Percentiles rank a stretch among this genome's conserved stretches.
Conservation (phyloP, 1,140 invertebrate species). For the Dendrolimus kikuchii region DNA sequence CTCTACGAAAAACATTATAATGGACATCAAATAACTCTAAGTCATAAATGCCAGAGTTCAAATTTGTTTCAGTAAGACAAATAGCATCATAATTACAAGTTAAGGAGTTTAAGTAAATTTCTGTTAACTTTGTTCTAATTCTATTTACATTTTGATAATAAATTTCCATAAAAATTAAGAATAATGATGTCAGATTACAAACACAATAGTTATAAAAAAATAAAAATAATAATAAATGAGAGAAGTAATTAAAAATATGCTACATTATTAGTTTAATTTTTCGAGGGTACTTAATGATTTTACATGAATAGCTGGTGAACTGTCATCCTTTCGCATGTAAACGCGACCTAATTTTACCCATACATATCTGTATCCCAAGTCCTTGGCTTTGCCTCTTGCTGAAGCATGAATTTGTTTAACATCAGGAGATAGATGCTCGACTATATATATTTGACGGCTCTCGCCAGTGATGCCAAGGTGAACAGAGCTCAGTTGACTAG, state of each 20-base stretch:
- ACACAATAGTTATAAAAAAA: neutral
- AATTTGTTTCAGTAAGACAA: too few relatives aligned
- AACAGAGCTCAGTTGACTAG: neutral
- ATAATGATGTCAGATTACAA: neutral
- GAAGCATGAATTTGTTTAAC: neutral
- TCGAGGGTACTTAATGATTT: neutral
- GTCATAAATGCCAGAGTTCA: too few relatives aligned
- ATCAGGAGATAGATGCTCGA: slow-evolving; percentile 1
- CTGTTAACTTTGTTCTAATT: slow-evolving; percentile 2
- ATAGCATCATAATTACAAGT: too few relatives aligned
- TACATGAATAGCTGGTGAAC: neutral
- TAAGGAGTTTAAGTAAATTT: too few relatives aligned
- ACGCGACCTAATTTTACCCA: neutral
- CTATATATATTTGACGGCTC: neutral
- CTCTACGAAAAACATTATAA: too few relatives aligned
- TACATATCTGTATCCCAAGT: neutral
- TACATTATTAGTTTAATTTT: neutral
- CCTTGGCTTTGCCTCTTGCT: neutral
- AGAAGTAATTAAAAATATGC: neutral
- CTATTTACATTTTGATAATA: slow-evolving; percentile 3
- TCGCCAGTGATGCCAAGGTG: neutral
- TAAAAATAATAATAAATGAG: neutral
- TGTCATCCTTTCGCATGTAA: neutral
- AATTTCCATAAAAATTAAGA: neutral
- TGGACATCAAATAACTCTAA: too few relatives aligned